phyloP scores from a whole-genome alignment of 2,888 invertebrate species.

The Noctuana brunneofusca region DNA sequence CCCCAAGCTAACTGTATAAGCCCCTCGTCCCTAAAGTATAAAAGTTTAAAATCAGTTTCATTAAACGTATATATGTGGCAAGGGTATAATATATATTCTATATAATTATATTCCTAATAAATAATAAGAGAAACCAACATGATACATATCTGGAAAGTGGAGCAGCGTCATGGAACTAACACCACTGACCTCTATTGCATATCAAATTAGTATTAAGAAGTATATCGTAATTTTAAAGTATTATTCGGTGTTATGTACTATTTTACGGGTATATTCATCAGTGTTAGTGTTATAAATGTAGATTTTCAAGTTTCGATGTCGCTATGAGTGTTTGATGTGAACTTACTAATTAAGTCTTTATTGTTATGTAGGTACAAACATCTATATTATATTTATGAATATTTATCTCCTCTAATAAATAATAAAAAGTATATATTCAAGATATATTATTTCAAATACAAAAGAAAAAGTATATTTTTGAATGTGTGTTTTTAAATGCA shows the following conservation, averaged over 20 bases:
- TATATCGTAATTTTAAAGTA: constrained; percentile 45
- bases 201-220: constrained; percentile 63
- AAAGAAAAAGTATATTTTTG: neutral
- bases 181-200: constrained; percentile 61
- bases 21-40: too few species aligned
- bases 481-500: neutral
- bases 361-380: neutral
- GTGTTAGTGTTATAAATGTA: constrained; percentile 7
- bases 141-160: constrained; percentile 63
- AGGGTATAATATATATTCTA: neutral
- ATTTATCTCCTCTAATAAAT: neutral
- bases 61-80: neutral
- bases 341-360: constrained; percentile 3
- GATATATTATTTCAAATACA: too few species aligned
- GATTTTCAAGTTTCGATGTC: constrained; percentile 15
- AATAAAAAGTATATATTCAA: neutral
- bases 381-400: neutral
- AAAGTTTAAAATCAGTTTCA: too few species aligned
- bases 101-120: neutral
- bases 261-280: constrained; percentile 27
- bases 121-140: constrained; percentile 57
- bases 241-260: constrained; percentile 42
- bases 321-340: constrained; percentile 25
- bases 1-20: too few species aligned
- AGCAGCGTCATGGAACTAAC: constrained; percentile 40